Evolutionary conservation across 2,888 invertebrate genomes (phyloP).

Genomic region (Anarsia innoxiella): DNA sequence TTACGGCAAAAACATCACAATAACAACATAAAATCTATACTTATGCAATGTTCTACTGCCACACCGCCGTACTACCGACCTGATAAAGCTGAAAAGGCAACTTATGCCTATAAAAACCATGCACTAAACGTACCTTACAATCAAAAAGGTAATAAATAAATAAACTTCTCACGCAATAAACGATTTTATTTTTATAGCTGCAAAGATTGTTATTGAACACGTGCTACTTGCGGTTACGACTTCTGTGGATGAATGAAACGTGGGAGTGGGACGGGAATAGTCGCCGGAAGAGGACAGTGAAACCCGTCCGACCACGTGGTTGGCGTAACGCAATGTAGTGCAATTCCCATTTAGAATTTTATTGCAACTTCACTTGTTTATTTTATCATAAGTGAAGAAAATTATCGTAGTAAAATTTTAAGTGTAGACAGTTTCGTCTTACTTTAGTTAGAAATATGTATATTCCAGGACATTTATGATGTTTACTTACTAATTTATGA

Average conservation of each 20-base stretch:
- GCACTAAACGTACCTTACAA: conserved; percentile 68
- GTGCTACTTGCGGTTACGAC: conserved; percentile 62
- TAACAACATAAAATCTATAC: conserved; percentile 74
- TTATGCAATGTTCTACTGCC: conserved; percentile 74
- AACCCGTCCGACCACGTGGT: conserved; percentile 67
- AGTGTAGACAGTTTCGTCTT: too few species aligned
- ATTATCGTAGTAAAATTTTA: too few species aligned
- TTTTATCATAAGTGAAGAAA: too few species aligned
- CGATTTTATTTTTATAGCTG: conserved; percentile 61
- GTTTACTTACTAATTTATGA: too few species aligned
- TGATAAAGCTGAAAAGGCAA: conserved; percentile 76
- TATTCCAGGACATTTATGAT: too few species aligned
- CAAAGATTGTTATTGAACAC: conserved; percentile 71
- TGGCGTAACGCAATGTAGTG: conserved; percentile 51
- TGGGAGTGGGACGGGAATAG: conserved; percentile 41
- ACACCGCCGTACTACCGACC: conserved; percentile 70
- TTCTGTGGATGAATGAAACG: conserved; percentile 62
- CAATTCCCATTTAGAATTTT: conserved; percentile 40
- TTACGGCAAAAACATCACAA: conserved; percentile 71
- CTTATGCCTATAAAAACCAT: conserved; percentile 75
- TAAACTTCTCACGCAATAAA: conserved; percentile 66
- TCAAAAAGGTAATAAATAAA: conserved; percentile 68
- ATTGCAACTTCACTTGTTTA: conserved; percentile 7
- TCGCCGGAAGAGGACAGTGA: conserved; percentile 41
- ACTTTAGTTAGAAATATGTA: too few species aligned